These are phyloP conservation scores for Aphelenchoides bicaudatus DNA, from an alignment of 2,888 invertebrate species.

Conservation along the genomic window DNA sequence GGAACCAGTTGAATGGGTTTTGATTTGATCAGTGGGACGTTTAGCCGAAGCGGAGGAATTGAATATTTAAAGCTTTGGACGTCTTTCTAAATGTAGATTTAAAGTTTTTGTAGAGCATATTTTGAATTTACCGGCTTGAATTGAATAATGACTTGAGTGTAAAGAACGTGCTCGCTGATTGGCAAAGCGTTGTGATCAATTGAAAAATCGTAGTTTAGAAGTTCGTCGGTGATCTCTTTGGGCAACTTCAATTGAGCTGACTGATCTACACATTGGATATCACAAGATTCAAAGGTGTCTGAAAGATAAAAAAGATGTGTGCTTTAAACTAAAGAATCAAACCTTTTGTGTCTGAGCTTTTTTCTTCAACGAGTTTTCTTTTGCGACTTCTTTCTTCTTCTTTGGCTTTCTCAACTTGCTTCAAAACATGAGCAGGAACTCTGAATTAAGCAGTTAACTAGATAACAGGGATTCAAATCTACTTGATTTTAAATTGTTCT, in stretches of 20 bases:
- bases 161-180: constrained; percentile 23
- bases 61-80: constrained; percentile 15
- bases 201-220: neutral
- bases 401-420: constrained; percentile 9
- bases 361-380: neutral
- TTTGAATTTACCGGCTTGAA: constrained; percentile 18
- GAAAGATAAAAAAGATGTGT: neutral
- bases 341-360: neutral
- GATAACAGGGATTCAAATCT: neutral
- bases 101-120: neutral
- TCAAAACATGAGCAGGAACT: neutral
- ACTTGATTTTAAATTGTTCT: constrained; percentile 11
- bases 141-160: constrained; percentile 18
- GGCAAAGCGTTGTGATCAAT: constrained; percentile 24
- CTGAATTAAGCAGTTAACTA: neutral
- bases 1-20: constrained; percentile 24
- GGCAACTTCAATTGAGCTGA: neutral
- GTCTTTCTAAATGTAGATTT: constrained; percentile 19
- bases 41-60: constrained; percentile 20
- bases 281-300: too few relatives aligned
- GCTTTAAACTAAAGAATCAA: neutral
- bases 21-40: constrained; percentile 29
- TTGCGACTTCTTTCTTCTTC: constrained; percentile 9
- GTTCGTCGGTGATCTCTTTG: constrained; percentile 3
- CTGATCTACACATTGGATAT: constrained; percentile 1